A percentile compares a stretch with the other conserved stretches of the same genome.
Evolutionary conservation across 2,888 invertebrate genomes (phyloP).

Genomic region (Heliconius ethilla): DNA sequence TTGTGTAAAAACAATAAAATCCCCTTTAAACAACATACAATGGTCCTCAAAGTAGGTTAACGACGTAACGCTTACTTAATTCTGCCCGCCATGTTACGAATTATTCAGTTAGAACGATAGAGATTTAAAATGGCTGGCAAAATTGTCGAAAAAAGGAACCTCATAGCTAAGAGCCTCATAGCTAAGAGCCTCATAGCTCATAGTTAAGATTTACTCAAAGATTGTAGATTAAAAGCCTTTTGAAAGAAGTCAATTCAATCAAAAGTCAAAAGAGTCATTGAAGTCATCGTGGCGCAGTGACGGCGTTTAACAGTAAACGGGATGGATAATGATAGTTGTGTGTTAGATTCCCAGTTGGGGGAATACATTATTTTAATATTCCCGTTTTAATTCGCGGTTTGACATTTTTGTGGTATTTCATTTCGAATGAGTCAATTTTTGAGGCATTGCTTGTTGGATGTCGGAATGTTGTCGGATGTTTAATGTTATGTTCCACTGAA

Average conservation of each 20-base stretch:
- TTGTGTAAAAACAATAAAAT: background rate
- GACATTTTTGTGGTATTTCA: too few species aligned
- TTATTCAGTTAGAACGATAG: conserved; percentile 11
- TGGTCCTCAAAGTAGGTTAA: conserved; percentile 15
- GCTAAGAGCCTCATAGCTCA: background rate
- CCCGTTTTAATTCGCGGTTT: too few species aligned
- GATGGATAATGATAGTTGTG: too few species aligned
- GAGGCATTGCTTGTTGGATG: too few species aligned
- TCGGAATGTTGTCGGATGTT: too few species aligned
- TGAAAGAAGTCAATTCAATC: background rate
- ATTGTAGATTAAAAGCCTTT: background rate
- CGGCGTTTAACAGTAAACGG: too few species aligned
- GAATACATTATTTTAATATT: too few species aligned
- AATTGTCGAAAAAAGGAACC: background rate
- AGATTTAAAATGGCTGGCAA: background rate
- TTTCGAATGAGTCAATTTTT: too few species aligned
- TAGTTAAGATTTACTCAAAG: background rate
- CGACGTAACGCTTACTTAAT: conserved; percentile 22
- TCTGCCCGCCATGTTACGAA: conserved; percentile 5
- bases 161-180: background rate
- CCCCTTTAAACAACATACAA: conserved; percentile 7
- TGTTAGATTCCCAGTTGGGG: too few species aligned
- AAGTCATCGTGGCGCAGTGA: background rate
- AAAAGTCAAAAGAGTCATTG: too few species aligned
- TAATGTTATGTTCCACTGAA: too few species aligned